phyloP scores from a whole-genome alignment of 1,140 invertebrate species.

The Drosophila simulans region DNA sequence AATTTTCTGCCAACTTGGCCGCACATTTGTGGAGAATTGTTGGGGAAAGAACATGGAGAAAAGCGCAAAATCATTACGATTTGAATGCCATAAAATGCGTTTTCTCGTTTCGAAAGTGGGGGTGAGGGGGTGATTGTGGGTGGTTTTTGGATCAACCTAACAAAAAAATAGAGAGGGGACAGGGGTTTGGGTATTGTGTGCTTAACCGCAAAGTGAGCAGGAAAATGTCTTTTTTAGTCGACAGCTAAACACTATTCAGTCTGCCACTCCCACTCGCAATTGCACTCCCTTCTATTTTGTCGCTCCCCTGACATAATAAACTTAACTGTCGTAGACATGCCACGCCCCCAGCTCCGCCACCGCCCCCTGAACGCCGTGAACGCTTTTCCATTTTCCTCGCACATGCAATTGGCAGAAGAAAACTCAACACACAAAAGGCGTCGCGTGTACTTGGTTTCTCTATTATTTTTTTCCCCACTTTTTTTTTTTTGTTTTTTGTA shows the following conservation, averaged over 20 bases:
- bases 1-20: slow-evolving; percentile 57
- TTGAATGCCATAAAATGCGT: slow-evolving; percentile 69
- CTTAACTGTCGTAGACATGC: slow-evolving; percentile 31
- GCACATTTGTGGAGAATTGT: slow-evolving; percentile 63
- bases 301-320: slow-evolving; percentile 37
- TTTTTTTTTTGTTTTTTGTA: slow-evolving; percentile 1
- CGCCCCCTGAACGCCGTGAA: neutral
- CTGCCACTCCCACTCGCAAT: neutral
- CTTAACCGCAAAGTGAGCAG: slow-evolving; percentile 41
- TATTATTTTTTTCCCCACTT: neutral
- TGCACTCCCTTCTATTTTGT: slow-evolving; percentile 2
- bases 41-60: slow-evolving; percentile 53
- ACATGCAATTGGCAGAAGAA: slow-evolving; percentile 9
- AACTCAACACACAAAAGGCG: slow-evolving; percentile 53
- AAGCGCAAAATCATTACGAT: slow-evolving; percentile 67
- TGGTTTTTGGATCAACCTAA: neutral
- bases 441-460: slow-evolving; percentile 29
- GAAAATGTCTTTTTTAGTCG: slow-evolving; percentile 54
- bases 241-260: slow-evolving; percentile 49
- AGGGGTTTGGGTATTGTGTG: slow-evolving; percentile 23
- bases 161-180: too few species aligned
- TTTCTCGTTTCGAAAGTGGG: slow-evolving; percentile 25
- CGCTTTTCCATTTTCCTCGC: slow-evolving; percentile 10
- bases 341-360: slow-evolving; percentile 1
- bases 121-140: neutral